phyloP scores from a whole-genome alignment of 2,113 vertebrate species.

The Regulus satrapa region DNA sequence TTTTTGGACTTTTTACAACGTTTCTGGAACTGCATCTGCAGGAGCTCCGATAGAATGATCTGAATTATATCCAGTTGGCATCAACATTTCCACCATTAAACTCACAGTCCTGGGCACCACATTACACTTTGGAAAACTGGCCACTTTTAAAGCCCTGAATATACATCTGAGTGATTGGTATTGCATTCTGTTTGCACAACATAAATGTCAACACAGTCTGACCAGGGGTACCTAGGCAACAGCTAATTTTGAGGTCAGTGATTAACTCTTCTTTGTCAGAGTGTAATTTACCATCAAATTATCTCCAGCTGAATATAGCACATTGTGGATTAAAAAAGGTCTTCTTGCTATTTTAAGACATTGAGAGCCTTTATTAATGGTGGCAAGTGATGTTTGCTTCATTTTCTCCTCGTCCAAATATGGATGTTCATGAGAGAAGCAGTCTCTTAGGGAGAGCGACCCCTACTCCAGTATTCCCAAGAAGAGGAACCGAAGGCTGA shows the following conservation, averaged over 20 bases:
- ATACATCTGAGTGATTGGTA: not conserved
- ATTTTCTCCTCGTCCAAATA: not conserved
- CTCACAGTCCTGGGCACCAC: not conserved
- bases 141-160: not conserved
- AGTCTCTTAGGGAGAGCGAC: not conserved
- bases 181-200: slow-evolving; percentile 37
- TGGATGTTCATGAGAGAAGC: not conserved
- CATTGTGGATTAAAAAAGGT: not conserved
- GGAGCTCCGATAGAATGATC: not conserved
- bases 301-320: slow-evolving; percentile 15
- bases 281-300: slow-evolving; percentile 5
- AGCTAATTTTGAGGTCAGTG: slow-evolving; percentile 63
- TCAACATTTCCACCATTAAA: not conserved
- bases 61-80: not conserved
- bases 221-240: slow-evolving; percentile 50
- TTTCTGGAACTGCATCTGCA: not conserved
- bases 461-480: not conserved
- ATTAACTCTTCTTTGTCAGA: slow-evolving; percentile 65
- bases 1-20: fast-evolving
- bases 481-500: not conserved
- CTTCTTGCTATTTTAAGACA: not conserved
- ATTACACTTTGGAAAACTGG: not conserved
- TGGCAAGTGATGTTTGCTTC: not conserved
- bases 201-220: slow-evolving; percentile 55
- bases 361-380: not conserved